These are phyloP conservation scores for Galerucella nymphaeae DNA, from an alignment of 2,888 invertebrate genomes.

Conservation along the genomic window DNA sequence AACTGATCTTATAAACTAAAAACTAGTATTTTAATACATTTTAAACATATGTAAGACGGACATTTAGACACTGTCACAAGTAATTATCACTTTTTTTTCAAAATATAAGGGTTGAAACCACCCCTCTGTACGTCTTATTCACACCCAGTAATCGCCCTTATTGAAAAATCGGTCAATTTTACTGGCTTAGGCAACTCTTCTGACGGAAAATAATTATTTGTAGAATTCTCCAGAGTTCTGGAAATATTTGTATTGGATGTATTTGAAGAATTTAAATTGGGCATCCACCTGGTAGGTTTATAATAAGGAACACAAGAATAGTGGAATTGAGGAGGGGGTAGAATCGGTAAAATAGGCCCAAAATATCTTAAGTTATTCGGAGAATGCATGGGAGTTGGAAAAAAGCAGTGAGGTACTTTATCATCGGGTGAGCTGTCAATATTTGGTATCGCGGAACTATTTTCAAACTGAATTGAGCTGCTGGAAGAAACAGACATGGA, in stretches of 20 bases:
- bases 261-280: background rate
- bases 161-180: conserved; percentile 60
- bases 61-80: background rate
- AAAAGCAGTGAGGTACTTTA: background rate
- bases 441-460: background rate
- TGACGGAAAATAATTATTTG: background rate
- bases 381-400: background rate
- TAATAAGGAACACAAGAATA: background rate
- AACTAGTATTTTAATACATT: background rate
- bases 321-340: background rate
- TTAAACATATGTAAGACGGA: background rate
- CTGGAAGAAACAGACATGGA: conserved; percentile 11
- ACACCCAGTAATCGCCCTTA: conserved; percentile 56
- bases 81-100: conserved; percentile 1
- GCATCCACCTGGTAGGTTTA: background rate
- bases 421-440: background rate
- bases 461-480: background rate
- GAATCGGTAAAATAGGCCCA: background rate
- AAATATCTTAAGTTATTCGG: background rate
- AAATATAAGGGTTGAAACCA: too few relatives aligned
- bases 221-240: background rate
- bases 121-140: background rate
- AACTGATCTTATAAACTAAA: background rate
- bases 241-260: background rate
- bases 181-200: conserved; percentile 39